A percentile compares a stretch with the other conserved stretches of the same genome.
These are phyloP conservation scores for Polydrusus cervinus DNA, from an alignment of 2,888 invertebrate genomes.

Conservation along the genomic window DNA sequence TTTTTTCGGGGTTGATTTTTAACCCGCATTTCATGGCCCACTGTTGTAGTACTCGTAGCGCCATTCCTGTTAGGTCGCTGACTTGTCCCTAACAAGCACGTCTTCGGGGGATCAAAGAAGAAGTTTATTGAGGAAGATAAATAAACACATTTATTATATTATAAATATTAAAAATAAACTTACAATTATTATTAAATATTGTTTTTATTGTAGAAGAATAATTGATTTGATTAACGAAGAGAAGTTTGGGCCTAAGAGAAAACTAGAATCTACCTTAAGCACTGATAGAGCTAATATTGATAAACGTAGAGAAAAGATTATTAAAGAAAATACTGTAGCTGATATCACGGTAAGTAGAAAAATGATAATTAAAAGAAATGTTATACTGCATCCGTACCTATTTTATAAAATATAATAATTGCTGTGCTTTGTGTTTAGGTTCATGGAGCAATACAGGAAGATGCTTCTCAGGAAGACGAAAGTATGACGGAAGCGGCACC, in stretches of 20 bases:
- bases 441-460: constrained; percentile 63
- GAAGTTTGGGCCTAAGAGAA: constrained; percentile 80
- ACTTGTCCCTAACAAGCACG: no score
- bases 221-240: constrained; percentile 80
- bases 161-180: no score
- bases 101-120: no score
- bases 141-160: no score
- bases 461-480: constrained; percentile 62
- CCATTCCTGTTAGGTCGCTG: no score
- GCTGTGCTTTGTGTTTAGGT: constrained; percentile 21
- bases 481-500: constrained; percentile 64
- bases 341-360: constrained; percentile 64
- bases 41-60: no score
- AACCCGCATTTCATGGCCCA: no score
- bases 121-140: no score
- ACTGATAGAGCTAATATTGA: constrained; percentile 75
- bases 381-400: no score
- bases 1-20: no score
- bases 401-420: background rate
- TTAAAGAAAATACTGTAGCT: constrained; percentile 70
- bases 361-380: background rate
- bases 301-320: constrained; percentile 77
- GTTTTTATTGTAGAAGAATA: constrained; percentile 79
- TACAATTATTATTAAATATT: no score
- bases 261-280: constrained; percentile 84